Percentiles rank a stretch among this genome's conserved stretches.
phyloP scores from a whole-genome alignment of 2,888 invertebrate genomes.

The Andrena bucephala region DNA sequence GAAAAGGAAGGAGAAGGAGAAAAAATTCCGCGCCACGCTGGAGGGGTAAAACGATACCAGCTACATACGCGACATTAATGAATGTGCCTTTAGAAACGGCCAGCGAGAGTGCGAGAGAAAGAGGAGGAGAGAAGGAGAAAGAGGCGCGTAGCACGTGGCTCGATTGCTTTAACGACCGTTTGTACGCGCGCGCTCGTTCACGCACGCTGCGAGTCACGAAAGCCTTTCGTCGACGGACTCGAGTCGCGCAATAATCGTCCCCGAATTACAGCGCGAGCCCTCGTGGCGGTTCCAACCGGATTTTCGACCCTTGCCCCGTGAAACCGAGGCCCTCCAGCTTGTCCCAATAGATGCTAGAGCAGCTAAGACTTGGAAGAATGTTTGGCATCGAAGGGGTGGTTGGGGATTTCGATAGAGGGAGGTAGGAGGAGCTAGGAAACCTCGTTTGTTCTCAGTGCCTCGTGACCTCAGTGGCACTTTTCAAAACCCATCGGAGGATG shows the following conservation, averaged over 20 bases:
- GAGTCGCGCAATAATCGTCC: constrained; percentile 49
- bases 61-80: constrained; percentile 76
- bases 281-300: not conserved
- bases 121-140: constrained; percentile 48
- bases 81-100: constrained; percentile 64
- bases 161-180: constrained; percentile 63
- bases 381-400: no score
- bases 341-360: no score
- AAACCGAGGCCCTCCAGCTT: not conserved
- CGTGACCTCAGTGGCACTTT: no score
- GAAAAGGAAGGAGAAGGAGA: not conserved
- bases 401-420: no score
- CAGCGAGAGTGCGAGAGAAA: constrained; percentile 34
- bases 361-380: no score
- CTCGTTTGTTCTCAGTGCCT: no score
- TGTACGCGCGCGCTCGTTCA: constrained; percentile 49
- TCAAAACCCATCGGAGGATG: no score
- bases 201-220: constrained; percentile 39
- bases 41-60: constrained; percentile 76
- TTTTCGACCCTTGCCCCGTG: not conserved
- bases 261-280: constrained; percentile 25
- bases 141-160: constrained; percentile 59
- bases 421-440: no score
- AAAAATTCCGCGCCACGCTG: constrained; percentile 54
- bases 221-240: constrained; percentile 40